A percentile compares a stretch with the other conserved stretches of the same genome.
phyloP scores from a whole-genome alignment of 1,140 invertebrate genomes.

The Glomeris maerens region DNA sequence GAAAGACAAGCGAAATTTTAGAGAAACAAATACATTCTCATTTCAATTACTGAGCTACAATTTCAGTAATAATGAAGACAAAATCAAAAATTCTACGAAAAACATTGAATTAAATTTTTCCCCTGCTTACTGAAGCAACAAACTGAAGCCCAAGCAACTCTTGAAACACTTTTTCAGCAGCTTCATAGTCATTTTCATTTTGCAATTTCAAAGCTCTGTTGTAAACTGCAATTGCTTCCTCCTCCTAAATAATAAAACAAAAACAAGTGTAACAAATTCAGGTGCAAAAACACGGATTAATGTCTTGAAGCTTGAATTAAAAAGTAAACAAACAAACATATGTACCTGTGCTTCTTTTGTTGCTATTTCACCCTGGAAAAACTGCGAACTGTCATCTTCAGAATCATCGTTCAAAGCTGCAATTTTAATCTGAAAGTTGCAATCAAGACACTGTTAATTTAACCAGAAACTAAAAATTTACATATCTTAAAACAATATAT shows the following conservation, averaged over 20 bases:
- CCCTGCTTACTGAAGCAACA: conserved; percentile 36
- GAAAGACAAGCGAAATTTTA: conserved; percentile 4
- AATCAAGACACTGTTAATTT: too few species aligned
- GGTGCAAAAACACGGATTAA: background rate
- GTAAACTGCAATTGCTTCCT: conserved; percentile 52
- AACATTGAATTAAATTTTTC: conserved; percentile 6
- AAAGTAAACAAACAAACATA: conserved; percentile 1
- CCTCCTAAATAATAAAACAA: conserved; percentile 37
- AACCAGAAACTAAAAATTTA: too few species aligned
- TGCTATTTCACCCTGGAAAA: conserved; percentile 37
- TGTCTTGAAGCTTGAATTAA: background rate
- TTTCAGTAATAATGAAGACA: too few species aligned
- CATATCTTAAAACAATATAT: too few species aligned
- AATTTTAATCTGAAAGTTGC: conserved; percentile 53
- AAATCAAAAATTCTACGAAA: too few species aligned
- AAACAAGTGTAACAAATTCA: conserved; percentile 7
- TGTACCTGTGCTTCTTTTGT: conserved; percentile 49
- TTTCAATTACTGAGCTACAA: too few species aligned
- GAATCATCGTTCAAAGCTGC: conserved; percentile 49
- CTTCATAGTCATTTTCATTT: conserved; percentile 39
- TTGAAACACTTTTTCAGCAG: conserved; percentile 44
- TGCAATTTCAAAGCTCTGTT: conserved; percentile 47
- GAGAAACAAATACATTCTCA: too few species aligned
- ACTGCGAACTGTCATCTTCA: conserved; percentile 40
- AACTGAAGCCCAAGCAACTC: conserved; percentile 47